These are phyloP conservation scores for Pantherophis alleghaniensis DNA, from an alignment of 2,797 vertebrate species.

Conservation along the genomic window DNA sequence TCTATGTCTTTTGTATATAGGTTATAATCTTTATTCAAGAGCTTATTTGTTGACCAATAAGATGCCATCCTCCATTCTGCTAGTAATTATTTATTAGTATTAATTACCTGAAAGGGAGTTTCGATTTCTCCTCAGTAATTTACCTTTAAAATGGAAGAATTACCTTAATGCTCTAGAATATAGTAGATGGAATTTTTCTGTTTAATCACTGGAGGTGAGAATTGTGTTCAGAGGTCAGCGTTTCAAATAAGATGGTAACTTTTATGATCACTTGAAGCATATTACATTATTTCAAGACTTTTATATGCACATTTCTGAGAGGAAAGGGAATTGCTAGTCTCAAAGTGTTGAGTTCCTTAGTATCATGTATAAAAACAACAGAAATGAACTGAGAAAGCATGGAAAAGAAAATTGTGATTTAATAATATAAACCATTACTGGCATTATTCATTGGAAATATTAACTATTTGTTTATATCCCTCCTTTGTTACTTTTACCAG, in stretches of 20 bases:
- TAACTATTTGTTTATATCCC: not conserved
- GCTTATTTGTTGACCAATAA: not conserved
- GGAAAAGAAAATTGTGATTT: not conserved
- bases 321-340: not conserved
- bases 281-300: not conserved
- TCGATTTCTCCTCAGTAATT: not conserved
- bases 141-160: not conserved
- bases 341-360: not conserved
- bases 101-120: not conserved
- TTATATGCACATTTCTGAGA: not conserved
- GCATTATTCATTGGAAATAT: not conserved
- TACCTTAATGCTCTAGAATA: not conserved
- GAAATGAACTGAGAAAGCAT: not conserved
- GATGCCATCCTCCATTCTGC: not conserved
- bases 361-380: not conserved
- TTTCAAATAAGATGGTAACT: not conserved
- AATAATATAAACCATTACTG: not conserved
- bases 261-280: not conserved
- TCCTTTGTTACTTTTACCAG: no score
- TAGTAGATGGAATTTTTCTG: not conserved
- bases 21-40: not conserved
- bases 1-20: not conserved
- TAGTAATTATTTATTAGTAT: not conserved
- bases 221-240: not conserved
- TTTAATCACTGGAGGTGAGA: not conserved